Base-by-base conservation (phyloP, 2,888 invertebrate species). In the Catocala nupta region DNA sequence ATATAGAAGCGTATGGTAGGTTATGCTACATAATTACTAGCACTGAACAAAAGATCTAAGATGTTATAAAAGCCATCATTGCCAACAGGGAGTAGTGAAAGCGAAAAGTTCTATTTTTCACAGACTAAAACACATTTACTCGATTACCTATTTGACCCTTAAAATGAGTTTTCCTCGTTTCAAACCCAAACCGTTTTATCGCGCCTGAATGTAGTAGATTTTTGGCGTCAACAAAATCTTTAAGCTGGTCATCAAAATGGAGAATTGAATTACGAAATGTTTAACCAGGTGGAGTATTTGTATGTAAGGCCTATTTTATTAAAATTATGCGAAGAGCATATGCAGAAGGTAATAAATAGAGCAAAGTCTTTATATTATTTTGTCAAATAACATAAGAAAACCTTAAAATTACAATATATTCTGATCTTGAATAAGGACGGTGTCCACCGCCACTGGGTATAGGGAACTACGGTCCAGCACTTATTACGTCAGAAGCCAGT, bases 101-200 rank as follows among this genome's bases (percentile, higher is more conserved):
- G 12, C 48, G 43, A 62, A 58, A 61, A 63, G 47, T 59, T 61
- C 44, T 52, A 55, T 39, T 57, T 60, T 65, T 63, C 54, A 49
- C 36, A 58, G 51, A 56, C 61, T 48, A 62, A 62, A 70, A 72
- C 65, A 55, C 68, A 65, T 70, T 78, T 50, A 58, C 33, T 67
- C 55, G 42, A 67, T 75, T 62, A 62, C 73, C 67, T 68, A 67
- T 73, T 75, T 65, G 63, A 73, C 71, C 78, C 76, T 51, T 47
- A 57, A 67, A 75, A 71, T 58, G 69, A 73, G 71, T 63, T 71
- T 62, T 50, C 57, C 53, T 59, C 51, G 49, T 56, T 59, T 64
- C 60, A 70, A 63, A 59, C 68, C 56, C 63, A 68, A 72, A 66
- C 66, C 70, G 63, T 56, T 73, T 78, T 73, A 75, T 59, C 65